phyloP scores from a whole-genome alignment of 2,888 invertebrate genomes.

The Ommatoiulus sabulosus region DNA sequence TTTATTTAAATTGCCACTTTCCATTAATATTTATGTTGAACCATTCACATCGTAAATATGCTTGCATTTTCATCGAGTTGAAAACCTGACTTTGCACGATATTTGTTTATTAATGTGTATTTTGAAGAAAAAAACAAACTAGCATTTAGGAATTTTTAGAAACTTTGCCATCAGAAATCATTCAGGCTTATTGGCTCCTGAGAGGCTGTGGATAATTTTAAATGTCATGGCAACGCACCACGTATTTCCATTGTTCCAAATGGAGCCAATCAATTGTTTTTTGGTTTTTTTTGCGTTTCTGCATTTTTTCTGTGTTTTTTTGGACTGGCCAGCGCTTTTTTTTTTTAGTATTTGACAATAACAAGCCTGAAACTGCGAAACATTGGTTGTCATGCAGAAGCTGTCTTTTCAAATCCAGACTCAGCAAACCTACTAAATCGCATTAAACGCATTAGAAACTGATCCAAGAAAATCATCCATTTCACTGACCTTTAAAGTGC shows the following conservation, averaged over 20 bases:
- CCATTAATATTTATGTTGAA: slow-evolving; percentile 26
- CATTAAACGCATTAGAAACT: slow-evolving; percentile 39
- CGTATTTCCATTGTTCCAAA: no score
- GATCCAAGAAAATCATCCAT: slow-evolving; percentile 30
- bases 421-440: neutral
- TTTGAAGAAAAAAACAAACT: no score
- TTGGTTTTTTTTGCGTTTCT: no score
- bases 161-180: no score
- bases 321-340: no score
- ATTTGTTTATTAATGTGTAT: slow-evolving; percentile 17
- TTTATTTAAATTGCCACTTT: neutral
- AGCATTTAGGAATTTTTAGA: no score
- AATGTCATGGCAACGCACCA: no score
- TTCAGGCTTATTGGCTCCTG: no score
- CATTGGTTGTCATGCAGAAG: neutral
- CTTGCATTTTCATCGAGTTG: neutral
- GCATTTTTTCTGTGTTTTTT: no score
- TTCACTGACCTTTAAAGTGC: slow-evolving; percentile 41
- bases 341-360: no score
- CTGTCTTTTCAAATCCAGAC: neutral
- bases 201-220: no score
- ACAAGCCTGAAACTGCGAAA: neutral
- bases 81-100: neutral
- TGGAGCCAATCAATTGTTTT: no score
- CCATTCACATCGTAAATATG: neutral